Evolutionary conservation across 2,888 invertebrate genomes (phyloP).

Genomic region (Agonum fuliginosum): DNA sequence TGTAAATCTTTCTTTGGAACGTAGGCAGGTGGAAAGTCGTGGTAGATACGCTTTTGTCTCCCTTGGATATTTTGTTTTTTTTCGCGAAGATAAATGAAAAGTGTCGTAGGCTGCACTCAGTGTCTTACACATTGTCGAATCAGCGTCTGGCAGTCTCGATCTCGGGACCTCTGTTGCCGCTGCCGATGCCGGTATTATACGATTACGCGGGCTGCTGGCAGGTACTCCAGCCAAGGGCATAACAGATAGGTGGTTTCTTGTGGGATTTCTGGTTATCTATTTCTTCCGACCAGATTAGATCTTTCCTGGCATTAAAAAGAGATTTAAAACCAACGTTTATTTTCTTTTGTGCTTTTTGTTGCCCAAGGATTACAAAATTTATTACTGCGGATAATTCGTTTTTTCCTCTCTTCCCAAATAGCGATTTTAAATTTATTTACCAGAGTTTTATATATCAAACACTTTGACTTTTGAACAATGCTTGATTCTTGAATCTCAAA

Average conservation of each 20-base stretch:
- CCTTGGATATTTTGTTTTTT: not conserved
- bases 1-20: not conserved
- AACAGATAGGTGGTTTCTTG: constrained; percentile 56
- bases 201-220: constrained; percentile 14
- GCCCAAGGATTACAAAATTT: constrained; percentile 52
- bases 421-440: constrained; percentile 34
- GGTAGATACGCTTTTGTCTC: not conserved
- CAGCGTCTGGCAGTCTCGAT: constrained; percentile 18
- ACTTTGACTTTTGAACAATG: no score
- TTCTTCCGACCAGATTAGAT: constrained; percentile 57
- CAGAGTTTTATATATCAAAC: not conserved
- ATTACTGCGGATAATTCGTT: constrained; percentile 56
- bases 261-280: constrained; percentile 59
- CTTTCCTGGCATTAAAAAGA: constrained; percentile 57
- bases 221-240: constrained; percentile 38
- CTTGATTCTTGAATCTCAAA: no score
- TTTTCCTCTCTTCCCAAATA: constrained; percentile 8
- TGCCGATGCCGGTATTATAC: constrained; percentile 23
- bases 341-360: constrained; percentile 57
- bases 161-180: no score
- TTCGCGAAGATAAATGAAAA: not conserved
- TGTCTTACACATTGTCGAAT: constrained; percentile 32
- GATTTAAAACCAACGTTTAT: constrained; percentile 58
- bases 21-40: not conserved
- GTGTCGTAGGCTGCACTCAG: constrained; percentile 8